Evolutionary conservation across 1,140 invertebrate genomes (phyloP).

Genomic region (Coptotermes formosanus): DNA sequence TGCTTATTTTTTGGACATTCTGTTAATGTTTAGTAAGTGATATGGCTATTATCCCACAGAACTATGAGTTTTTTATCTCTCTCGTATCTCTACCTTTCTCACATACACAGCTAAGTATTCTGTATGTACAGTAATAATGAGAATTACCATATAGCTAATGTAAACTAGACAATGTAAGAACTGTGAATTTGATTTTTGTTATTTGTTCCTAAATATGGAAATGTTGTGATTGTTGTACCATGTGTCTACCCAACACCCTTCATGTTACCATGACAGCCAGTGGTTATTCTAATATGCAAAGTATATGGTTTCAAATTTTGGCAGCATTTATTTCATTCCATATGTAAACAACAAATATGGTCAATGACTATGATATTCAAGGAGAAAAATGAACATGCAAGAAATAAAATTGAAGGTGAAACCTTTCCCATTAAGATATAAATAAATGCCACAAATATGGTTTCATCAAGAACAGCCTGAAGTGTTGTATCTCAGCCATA

Average conservation of each 20-base stretch:
- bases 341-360: too few species aligned
- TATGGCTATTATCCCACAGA: neutral
- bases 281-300: neutral
- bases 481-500: neutral
- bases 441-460: too few species aligned
- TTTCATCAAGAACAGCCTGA: too few species aligned
- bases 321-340: too few species aligned
- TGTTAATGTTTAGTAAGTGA: neutral
- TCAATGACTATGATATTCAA: too few species aligned
- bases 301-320: neutral
- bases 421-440: too few species aligned
- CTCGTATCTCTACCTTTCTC: neutral
- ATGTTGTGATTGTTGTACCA: neutral
- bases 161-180: neutral
- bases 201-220: neutral
- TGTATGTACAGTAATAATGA: neutral
- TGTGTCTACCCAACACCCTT: neutral
- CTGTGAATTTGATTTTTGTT: conserved; percentile 8
- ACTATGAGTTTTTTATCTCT: neutral
- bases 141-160: conserved; percentile 3
- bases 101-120: neutral
- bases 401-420: too few species aligned
- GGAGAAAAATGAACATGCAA: too few species aligned
- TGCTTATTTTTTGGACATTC: neutral
- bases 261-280: neutral